phyloP scores from a whole-genome alignment of 2,113 vertebrate species.

The Rhynchomys soricoides region DNA sequence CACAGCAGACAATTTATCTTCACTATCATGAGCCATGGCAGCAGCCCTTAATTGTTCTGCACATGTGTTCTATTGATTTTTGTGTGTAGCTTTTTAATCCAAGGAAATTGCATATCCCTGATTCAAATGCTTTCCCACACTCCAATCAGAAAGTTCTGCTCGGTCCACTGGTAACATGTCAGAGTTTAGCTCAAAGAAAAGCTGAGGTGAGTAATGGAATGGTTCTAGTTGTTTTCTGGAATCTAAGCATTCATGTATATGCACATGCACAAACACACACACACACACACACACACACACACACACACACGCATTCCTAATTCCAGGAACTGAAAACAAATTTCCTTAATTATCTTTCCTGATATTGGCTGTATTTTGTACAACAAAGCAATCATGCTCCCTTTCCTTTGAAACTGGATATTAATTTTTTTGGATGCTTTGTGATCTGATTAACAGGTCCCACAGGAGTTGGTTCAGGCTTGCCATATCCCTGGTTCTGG shows the following conservation, averaged over 20 bases:
- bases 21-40: neutral
- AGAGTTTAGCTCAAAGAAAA: neutral
- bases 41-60: neutral
- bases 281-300: too few relatives aligned
- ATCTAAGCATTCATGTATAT: neutral
- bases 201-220: neutral
- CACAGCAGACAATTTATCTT: neutral
- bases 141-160: neutral
- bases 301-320: neutral
- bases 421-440: too few relatives aligned
- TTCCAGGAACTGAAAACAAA: neutral
- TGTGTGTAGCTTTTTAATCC: neutral
- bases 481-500: accelerated
- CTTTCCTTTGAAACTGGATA: neutral
- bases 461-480: too few relatives aligned
- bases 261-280: accelerated
- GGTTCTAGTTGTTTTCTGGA: neutral
- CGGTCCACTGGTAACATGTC: neutral
- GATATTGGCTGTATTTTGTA: neutral
- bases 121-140: neutral
- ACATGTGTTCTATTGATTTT: neutral
- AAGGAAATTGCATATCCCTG: neutral
- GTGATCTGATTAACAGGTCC: neutral
- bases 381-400: neutral
- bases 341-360: neutral